These are phyloP conservation scores for Rhingia rostrata DNA, from an alignment of 2,888 invertebrate genomes.

Conservation along the genomic window DNA sequence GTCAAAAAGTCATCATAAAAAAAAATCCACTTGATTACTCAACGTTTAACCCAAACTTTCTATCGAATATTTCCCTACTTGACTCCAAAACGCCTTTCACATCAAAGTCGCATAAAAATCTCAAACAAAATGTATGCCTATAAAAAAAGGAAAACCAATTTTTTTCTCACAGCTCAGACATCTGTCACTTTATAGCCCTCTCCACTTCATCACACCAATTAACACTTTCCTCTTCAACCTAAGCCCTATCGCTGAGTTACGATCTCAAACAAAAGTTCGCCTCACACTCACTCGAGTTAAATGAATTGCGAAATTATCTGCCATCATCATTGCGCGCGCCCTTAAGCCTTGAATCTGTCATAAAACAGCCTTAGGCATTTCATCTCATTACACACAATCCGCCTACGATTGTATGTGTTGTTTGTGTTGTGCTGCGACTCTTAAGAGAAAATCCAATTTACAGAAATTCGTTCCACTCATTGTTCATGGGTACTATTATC, in stretches of 20 bases:
- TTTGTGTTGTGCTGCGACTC: no score
- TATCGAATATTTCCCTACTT: slow-evolving; percentile 4
- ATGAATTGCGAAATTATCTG: slow-evolving; percentile 60
- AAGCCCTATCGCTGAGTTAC: slow-evolving; percentile 20
- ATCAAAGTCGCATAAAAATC: slow-evolving; percentile 37
- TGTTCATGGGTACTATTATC: slow-evolving; percentile 71
- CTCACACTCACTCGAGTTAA: slow-evolving; percentile 31
- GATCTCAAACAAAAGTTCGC: slow-evolving; percentile 6
- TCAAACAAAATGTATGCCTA: neutral
- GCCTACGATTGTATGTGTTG: neutral
- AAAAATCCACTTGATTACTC: no score
- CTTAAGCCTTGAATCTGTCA: slow-evolving; percentile 30
- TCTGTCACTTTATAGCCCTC: slow-evolving; percentile 30
- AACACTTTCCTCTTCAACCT: slow-evolving; percentile 45
- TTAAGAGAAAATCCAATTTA: slow-evolving; percentile 63
- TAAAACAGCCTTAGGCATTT: slow-evolving; percentile 27
- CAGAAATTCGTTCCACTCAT: slow-evolving; percentile 65
- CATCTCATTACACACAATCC: slow-evolving; percentile 16
- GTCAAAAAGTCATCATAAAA: no score
- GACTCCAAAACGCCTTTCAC: slow-evolving; percentile 17
- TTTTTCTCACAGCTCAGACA: slow-evolving; percentile 42
- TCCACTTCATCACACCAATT: slow-evolving; percentile 54
- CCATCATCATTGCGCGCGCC: slow-evolving; percentile 5
- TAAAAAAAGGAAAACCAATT: neutral
- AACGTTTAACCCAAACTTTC: neutral